These are phyloP conservation scores for Atopsyche davidsoni DNA, from an alignment of 1,140 invertebrate species.

Conservation along the genomic window DNA sequence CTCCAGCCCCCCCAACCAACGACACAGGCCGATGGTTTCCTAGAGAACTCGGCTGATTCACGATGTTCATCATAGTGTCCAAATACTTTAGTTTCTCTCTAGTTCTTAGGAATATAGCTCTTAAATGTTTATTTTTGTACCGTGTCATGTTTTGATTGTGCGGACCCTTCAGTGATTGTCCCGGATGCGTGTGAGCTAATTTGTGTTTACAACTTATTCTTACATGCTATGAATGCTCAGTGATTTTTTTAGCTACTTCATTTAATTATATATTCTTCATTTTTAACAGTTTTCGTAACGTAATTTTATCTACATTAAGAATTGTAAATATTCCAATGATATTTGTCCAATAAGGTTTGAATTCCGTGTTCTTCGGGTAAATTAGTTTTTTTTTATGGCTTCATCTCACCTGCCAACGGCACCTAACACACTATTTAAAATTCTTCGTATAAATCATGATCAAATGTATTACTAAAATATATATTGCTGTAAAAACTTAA, in stretches of 20 bases:
- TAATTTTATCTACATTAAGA: background rate
- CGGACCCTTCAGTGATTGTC: background rate
- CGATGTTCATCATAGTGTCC: background rate
- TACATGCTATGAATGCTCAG: constrained; percentile 7
- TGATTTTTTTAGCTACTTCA: too few relatives aligned
- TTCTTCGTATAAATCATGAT: too few relatives aligned
- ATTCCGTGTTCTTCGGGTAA: too few relatives aligned
- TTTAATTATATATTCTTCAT: constrained; percentile 8
- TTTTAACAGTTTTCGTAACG: constrained; percentile 8
- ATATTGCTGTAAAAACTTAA: too few relatives aligned
- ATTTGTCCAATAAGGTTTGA: too few relatives aligned
- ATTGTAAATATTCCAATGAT: constrained; percentile 14
- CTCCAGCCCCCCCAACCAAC: constrained; percentile 42
- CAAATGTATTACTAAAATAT: too few relatives aligned
- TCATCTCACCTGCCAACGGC: too few relatives aligned
- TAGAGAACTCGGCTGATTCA: constrained; percentile 24
- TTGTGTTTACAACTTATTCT: background rate
- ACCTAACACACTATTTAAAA: too few relatives aligned
- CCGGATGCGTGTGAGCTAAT: background rate
- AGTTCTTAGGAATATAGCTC: background rate
- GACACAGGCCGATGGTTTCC: constrained; percentile 43
- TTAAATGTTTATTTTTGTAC: background rate
- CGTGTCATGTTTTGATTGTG: background rate
- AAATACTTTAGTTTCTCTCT: background rate
- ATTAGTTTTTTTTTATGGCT: too few relatives aligned